phyloP scores from a whole-genome alignment of 1,140 invertebrate genomes.

The Wiebesia pumilae region DNA sequence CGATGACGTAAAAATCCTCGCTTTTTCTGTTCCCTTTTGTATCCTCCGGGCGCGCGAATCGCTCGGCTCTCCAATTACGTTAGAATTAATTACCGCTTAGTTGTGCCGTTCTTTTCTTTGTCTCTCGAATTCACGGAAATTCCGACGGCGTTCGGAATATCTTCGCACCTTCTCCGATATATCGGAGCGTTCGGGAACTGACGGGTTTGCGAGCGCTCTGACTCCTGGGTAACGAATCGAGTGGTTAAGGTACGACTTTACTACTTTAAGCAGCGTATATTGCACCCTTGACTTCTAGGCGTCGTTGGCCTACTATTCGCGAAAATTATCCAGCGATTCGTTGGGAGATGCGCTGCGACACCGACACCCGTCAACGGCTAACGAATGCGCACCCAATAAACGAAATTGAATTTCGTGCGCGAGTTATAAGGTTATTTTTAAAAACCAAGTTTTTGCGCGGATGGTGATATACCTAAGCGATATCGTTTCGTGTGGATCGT shows the following conservation, averaged over 20 bases:
- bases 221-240: background rate
- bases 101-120: background rate
- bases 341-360: background rate
- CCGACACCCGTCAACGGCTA: background rate
- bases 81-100: background rate
- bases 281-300: no score
- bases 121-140: background rate
- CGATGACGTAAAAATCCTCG: background rate
- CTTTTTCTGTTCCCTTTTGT: background rate
- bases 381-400: background rate
- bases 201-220: background rate
- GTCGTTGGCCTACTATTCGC: no score
- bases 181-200: background rate
- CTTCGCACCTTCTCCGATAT: background rate
- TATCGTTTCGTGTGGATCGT: background rate
- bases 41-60: background rate
- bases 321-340: background rate
- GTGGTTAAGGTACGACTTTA: background rate
- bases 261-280: no score
- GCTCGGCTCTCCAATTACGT: background rate
- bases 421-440: background rate
- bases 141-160: background rate
- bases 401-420: background rate
- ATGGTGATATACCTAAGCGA: background rate
- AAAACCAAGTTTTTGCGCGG: background rate